Conservation (phyloP, 2,113 vertebrate species). For the Forbesichthys agassizii region DNA sequence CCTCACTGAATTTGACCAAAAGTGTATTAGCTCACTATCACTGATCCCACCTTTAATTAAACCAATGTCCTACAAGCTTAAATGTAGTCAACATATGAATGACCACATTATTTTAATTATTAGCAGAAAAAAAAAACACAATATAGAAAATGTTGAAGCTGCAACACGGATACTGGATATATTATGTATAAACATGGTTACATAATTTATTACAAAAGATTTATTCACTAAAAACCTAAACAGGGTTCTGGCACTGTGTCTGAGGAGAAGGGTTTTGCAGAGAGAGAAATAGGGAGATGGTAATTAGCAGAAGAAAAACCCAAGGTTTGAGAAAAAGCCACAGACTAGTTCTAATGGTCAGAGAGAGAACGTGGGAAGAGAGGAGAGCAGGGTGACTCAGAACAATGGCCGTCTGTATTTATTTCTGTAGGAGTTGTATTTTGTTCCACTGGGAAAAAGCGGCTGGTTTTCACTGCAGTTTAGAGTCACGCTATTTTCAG, state of each 20-base stretch:
- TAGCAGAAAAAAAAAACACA: too few relatives aligned
- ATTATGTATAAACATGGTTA: too few relatives aligned
- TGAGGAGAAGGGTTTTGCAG: background rate
- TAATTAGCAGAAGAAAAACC: conserved; percentile 15
- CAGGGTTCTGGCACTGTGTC: background rate
- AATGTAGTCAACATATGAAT: too few relatives aligned
- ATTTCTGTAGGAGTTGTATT: conserved; percentile 59
- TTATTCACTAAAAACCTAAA: too few relatives aligned
- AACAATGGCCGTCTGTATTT: conserved; percentile 65
- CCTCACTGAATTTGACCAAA: too few relatives aligned
- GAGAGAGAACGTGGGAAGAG: conserved; percentile 15
- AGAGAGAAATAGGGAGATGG: conserved; percentile 2
- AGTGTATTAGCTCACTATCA: too few relatives aligned
- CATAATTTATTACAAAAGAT: too few relatives aligned
- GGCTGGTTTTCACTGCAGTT: conserved; percentile 41
- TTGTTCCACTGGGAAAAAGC: conserved; percentile 50
- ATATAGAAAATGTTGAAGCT: background rate
- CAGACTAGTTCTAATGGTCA: background rate
- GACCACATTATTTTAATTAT: too few relatives aligned
- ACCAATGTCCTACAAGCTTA: too few relatives aligned
- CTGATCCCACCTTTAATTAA: too few relatives aligned
- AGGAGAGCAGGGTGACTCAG: conserved; percentile 52
- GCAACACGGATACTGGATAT: background rate
- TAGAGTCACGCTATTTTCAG: conserved; percentile 56
- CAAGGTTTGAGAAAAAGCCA: conserved; percentile 6